Base-by-base conservation (phyloP, 1,140 invertebrate genomes). In the Lepidurus arcticus region DNA sequence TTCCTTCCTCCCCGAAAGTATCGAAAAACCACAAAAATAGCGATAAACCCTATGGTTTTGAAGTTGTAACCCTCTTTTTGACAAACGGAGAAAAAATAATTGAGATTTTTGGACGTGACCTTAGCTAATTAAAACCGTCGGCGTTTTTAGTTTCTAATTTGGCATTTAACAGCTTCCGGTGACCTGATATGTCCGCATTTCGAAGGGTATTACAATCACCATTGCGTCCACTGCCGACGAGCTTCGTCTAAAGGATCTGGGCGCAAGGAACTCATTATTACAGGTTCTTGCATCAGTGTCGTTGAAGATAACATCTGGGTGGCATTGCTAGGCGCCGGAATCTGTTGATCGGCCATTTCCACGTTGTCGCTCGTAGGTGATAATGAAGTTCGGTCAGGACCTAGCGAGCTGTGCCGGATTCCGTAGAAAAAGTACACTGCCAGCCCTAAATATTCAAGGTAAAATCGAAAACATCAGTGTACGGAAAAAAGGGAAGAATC, bases 371-470 rank as follows among this genome's bases (percentile, higher is more conserved):
- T 44, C 16, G 11, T n/a, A 53, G 44, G 42, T 42, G 42, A 44
- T n/a, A 13, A 7, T 4, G 53, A 21, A 13, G 53, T 13, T 16
- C 44, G 42, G 26, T 76, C 76, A n/a, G 76, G 26, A 44, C 47
- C 44, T n/a, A 76, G 42, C 42, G 26, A 43, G 26, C 76, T 76
- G 44, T 76, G 76, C 43, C 44, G 42, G 11, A 76, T 76, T 13
- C 76, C 76, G 44, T 76, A 76, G 45, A 76, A 76, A 24, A 76
- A 76, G 21, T 76, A 76, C 1, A 76, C 26, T 13, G 76, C 76
- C 10, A 76, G 26, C 10, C 76, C 76, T 76, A 53, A 76, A 43
- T 45, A n/a, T 73, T 73, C 16, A 75, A 42, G 11, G 34, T 10
- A 47, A 76, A 16, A 9, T n/a, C 10, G 21, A 16, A 42, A 6